Evolutionary conservation across 2,888 invertebrate genomes (phyloP).

Genomic region (Horisme vitalbata): DNA sequence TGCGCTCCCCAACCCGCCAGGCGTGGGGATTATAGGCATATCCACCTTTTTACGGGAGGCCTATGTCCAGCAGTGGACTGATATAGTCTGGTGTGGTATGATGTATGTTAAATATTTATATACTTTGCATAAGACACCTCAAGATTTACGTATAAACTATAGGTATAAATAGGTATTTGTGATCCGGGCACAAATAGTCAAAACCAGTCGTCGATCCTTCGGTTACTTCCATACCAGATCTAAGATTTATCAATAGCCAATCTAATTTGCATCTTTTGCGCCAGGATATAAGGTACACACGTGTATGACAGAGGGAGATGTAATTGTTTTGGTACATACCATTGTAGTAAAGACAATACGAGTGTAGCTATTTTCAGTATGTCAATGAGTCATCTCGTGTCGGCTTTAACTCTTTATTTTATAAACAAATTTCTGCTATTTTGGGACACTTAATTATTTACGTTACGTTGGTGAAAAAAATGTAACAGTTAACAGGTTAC

Average conservation of each 20-base stretch:
- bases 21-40: too few species aligned
- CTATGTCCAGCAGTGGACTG: too few species aligned
- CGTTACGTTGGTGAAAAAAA: too few species aligned
- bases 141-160: too few species aligned
- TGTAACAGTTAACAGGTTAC: too few species aligned
- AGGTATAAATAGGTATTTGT: too few species aligned
- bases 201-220: constrained; percentile 9
- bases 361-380: constrained; percentile 50
- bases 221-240: constrained; percentile 8
- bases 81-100: too few species aligned
- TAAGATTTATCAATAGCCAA: not conserved
- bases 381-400: constrained; percentile 54
- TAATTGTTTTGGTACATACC: constrained; percentile 32
- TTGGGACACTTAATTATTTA: too few species aligned
- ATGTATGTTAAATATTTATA: too few species aligned
- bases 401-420: constrained; percentile 35
- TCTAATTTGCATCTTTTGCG: not conserved
- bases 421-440: constrained; percentile 20
- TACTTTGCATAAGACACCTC: not conserved
- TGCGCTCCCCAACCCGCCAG: too few species aligned
- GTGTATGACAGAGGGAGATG: not conserved
- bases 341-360: constrained; percentile 49
- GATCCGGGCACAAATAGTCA: constrained; percentile 1
- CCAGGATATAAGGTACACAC: constrained; percentile 2
- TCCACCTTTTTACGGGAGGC: too few species aligned